phyloP scores from a whole-genome alignment of 2,888 invertebrate species.

The Melinopterus prodromus region DNA sequence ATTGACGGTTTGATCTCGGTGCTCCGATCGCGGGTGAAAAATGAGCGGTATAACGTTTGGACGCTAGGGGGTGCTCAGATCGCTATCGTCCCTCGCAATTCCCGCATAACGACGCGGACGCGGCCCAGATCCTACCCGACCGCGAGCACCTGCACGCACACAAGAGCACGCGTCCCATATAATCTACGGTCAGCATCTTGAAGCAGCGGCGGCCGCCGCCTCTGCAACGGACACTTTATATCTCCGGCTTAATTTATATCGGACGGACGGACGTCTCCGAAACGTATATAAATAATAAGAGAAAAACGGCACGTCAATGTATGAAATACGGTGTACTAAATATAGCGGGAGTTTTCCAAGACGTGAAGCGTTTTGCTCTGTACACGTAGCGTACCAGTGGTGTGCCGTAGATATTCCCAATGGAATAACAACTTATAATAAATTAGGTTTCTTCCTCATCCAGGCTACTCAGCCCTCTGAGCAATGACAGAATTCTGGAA shows the following conservation, averaged over 20 bases:
- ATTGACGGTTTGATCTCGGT: not conserved
- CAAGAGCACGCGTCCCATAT: slow-evolving; percentile 37
- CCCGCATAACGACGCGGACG: slow-evolving; percentile 39
- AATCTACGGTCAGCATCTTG: slow-evolving; percentile 13
- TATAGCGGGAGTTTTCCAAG: not conserved
- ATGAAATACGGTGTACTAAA: not conserved
- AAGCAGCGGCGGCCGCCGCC: not conserved
- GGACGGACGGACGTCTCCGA: not conserved
- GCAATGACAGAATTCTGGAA: too few species aligned
- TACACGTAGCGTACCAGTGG: too few species aligned
- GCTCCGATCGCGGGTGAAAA: slow-evolving; percentile 18
- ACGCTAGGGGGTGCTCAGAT: slow-evolving; percentile 33
- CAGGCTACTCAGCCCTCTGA: too few species aligned
- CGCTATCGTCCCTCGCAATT: slow-evolving; percentile 39
- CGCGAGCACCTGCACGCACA: slow-evolving; percentile 42
- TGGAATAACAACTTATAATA: too few species aligned
- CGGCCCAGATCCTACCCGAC: slow-evolving; percentile 20
- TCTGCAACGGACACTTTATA: not conserved
- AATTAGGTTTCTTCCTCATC: too few species aligned
- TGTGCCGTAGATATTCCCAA: too few species aligned
- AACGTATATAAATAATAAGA: not conserved
- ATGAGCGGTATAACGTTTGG: slow-evolving; percentile 29
- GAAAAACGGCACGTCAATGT: not conserved
- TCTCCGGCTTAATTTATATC: slow-evolving; percentile 21
- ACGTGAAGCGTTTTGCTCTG: not conserved